Base-by-base conservation (phyloP, 2,113 vertebrate genomes). In the Cranoglanis bouderius region DNA sequence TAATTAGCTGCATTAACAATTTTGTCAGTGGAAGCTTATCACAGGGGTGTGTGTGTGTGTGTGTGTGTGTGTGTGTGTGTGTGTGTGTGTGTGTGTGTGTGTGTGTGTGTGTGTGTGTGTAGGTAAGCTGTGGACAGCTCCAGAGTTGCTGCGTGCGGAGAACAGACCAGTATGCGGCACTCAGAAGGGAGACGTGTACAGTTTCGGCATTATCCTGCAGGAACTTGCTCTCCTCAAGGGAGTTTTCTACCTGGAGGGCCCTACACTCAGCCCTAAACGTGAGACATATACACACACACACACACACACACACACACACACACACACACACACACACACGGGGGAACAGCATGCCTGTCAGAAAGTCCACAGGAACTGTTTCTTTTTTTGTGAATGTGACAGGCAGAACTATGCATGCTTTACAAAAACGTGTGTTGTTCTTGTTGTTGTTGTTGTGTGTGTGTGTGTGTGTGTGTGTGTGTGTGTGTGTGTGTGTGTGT, bases 41-140 rank as follows among this genome's bases (percentile, higher is more conserved):
- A n/a, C n/a, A n/a, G n/a, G n/a, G n/a, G 35, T 83, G 82, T 61
- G 55, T 63, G 82, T 83, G 81, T 75, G 40, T 43, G 40, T 43
- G 40, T 43, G 40, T 43, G 40, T 43, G 43, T 82, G 24, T 84
- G 35, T 83, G 82, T 61, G 55, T 63, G 82, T 83, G 81, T 75
- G 40, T 43, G 40, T 43, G 40, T 43, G 40, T 43, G 40, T 43
- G 43, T 32, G n/a, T 61, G 75, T 88, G 35, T 53, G 55, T 70
- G 67, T 12, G 13, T 77, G 82, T 26, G 19, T 85, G 49, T 89
- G 61, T 65, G 83, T 32, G 9, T 29, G 49, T 84, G 0, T 92
- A 99, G 98, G 97, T 91, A 97, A 97, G 90, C 90, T 98, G 70
- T 99, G 98, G 98, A 98, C 96, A 0, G 95, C 97, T 0, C 97